phyloP scores from a whole-genome alignment of 2,888 invertebrate genomes.

The Epinotia nisella region DNA sequence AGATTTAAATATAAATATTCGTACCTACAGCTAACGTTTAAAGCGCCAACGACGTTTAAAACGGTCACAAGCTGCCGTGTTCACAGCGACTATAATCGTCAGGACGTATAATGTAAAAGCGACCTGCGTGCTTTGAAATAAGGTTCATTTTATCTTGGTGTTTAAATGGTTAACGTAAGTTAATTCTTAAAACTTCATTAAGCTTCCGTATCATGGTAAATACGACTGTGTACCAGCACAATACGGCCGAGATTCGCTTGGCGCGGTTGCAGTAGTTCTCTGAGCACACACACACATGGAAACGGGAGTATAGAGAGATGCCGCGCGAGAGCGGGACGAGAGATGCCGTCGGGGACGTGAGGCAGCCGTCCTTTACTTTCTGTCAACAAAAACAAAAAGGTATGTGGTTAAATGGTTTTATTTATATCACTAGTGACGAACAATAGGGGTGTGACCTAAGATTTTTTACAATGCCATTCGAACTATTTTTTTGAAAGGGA shows the following conservation, averaged over 20 bases:
- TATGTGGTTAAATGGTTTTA: not conserved
- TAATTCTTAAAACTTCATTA: not conserved
- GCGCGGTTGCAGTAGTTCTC: constrained; percentile 66
- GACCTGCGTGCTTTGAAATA: not conserved
- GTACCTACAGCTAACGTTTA: no score
- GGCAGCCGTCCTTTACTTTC: constrained; percentile 67
- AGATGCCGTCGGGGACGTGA: constrained; percentile 69
- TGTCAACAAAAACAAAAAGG: constrained; percentile 49
- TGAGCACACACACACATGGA: constrained; percentile 74
- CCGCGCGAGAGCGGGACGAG: constrained; percentile 70
- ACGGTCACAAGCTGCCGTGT: not conserved
- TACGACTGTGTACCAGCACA: not conserved
- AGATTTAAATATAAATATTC: no score
- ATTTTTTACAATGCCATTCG: no score
- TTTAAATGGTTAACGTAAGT: not conserved
- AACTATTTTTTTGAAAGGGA: no score
- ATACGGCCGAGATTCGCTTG: not conserved
- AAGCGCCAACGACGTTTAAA: not conserved
- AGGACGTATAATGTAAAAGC: not conserved
- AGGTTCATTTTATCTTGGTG: not conserved
- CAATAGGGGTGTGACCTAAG: no score
- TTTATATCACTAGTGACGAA: no score
- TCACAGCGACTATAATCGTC: not conserved
- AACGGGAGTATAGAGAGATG: constrained; percentile 70
- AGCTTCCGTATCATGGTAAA: not conserved